phyloP scores from a whole-genome alignment of 1,140 invertebrate species.

The Drosophila navojoa region DNA sequence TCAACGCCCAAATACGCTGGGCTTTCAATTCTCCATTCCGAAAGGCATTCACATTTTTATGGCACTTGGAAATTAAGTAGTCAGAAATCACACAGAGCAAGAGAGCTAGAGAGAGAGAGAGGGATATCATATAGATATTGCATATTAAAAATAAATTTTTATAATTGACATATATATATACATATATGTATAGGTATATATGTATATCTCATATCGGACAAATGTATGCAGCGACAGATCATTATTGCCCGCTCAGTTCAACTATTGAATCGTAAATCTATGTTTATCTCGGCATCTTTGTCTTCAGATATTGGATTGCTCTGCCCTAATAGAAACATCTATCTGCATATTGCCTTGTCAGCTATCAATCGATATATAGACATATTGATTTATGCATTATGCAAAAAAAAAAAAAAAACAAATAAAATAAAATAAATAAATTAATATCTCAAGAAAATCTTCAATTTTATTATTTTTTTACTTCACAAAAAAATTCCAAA shows the following conservation, averaged over 20 bases:
- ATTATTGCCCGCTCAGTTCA: slow-evolving; percentile 14
- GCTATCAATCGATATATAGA: neutral
- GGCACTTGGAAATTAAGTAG: slow-evolving; percentile 56
- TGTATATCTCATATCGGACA: slow-evolving; percentile 1
- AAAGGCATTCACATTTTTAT: slow-evolving; percentile 46
- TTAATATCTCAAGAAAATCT: too few relatives aligned
- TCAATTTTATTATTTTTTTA: too few relatives aligned
- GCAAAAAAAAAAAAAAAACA: neutral
- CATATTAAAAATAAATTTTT: slow-evolving; percentile 56
- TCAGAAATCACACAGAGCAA: slow-evolving; percentile 20
- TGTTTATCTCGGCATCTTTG: slow-evolving; percentile 12
- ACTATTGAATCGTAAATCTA: slow-evolving; percentile 17
- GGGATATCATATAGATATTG: slow-evolving; percentile 36
- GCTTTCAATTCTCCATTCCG: slow-evolving; percentile 41
- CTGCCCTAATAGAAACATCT: neutral
- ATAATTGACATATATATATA: slow-evolving; percentile 47
- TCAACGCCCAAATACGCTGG: slow-evolving; percentile 48
- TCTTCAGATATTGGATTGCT: slow-evolving; percentile 1
- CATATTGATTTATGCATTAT: slow-evolving; percentile 3
- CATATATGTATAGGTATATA: neutral
- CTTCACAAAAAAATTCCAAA: too few relatives aligned
- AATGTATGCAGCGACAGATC: slow-evolving; percentile 1
- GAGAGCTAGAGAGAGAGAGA: neutral
- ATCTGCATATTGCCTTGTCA: slow-evolving; percentile 1
- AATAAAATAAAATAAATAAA: too few relatives aligned